Evolutionary conservation across 1,140 invertebrate genomes (phyloP), one percentile per base, ranked within the genome.

Genomic region (Hyles euphorbiae): DNA sequence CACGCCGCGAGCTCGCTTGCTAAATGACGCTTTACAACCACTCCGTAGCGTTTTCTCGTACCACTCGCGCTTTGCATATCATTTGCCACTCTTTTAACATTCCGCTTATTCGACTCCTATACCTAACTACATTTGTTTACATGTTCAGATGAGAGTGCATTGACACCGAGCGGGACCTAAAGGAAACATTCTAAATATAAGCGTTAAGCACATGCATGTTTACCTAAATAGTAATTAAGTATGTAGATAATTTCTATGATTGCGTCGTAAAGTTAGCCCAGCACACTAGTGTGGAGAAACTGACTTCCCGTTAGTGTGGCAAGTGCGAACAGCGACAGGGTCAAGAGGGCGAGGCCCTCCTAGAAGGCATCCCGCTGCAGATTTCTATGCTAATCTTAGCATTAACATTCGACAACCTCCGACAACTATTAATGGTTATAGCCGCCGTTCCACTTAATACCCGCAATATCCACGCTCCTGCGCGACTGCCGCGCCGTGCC

Each of bases 341-440:
- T 86, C 83, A 84, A 72, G 71, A 79, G 81, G 81, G 77, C 74
- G 71, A 69, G 74, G 76, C 76, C 80, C 76, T 76, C 79, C 67
- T 76, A 53, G 55, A 74, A 74, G 74, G 71, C 76, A 76, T 82
- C 81, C 77, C 74, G 72, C 59, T 65, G 77, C 73, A 72, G 78
- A 73, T 88, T 83, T 88, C 82, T 87, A 87, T 88, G 83, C 77
- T 85, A 83, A 87, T 87, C 73, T 78, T 70, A 67, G 68, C 72
- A 70, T 76, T 72, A 75, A 72, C 74, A 76, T 79, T 79, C 76
- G 70, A 83, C 74, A 75, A 67, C 63, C 72, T 67, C 73, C 70
- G 78, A 81, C 75, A 74, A 72, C 74, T 86, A 86, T 85, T 86
- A 86, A 86, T 85, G 69, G 76, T 83, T 85, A 81, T 83, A 57